A percentile compares a stretch with the other conserved stretches of the same genome.
Evolutionary conservation across 92 coral and sea anemone species (phyloP).

Genomic region (Palythoa caribaeorum): DNA sequence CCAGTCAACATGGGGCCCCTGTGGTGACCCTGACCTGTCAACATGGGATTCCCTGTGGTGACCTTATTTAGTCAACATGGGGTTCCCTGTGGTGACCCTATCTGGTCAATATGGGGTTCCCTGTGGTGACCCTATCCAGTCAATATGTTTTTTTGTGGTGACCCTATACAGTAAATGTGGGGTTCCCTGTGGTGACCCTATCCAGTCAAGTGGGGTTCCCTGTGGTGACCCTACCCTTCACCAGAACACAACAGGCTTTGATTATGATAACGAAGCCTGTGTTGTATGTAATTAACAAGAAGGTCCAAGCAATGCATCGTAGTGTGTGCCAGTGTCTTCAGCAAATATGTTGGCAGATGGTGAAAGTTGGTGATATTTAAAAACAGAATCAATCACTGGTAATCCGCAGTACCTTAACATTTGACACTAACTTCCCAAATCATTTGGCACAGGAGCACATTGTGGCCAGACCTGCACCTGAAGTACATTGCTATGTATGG

Average conservation of each 20-base stretch:
- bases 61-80: no score
- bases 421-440: slow-evolving; percentile 42
- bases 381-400: slow-evolving; percentile 25
- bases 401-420: slow-evolving; percentile 31
- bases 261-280: background rate
- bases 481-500: slow-evolving; percentile 81
- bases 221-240: no score
- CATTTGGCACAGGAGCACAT: slow-evolving; percentile 44
- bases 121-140: no score
- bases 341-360: slow-evolving; percentile 2
- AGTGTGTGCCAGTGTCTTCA: slow-evolving; percentile 49
- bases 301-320: slow-evolving; percentile 21
- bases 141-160: no score
- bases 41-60: no score
- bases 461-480: slow-evolving; percentile 59
- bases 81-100: no score
- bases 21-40: no score
- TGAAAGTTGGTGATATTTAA: slow-evolving; percentile 36
- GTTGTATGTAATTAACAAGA: background rate
- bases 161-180: no score
- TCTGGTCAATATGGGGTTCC: no score
- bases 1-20: no score
- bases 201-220: no score
- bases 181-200: no score
- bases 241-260: background rate